Evolutionary conservation across 2,797 vertebrate species (phyloP).

Genomic region (Gila robusta): DNA sequence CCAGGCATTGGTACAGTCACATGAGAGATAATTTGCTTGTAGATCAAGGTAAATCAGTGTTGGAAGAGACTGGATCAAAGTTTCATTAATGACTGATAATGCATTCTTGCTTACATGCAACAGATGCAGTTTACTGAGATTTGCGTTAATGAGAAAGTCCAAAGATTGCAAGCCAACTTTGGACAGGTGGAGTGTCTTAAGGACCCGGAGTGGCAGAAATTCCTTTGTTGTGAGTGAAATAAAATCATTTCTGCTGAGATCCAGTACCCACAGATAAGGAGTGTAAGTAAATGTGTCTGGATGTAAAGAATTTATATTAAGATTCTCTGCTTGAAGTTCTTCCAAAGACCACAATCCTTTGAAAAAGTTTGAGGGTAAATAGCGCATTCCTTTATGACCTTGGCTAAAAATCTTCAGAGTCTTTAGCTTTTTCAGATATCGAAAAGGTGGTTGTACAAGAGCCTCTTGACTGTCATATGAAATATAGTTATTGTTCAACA

Average conservation of each 20-base stretch:
- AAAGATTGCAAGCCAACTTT: slow-evolving; percentile 66
- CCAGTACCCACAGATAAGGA: slow-evolving; percentile 59
- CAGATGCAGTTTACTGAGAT: slow-evolving; percentile 68
- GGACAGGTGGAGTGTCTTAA: slow-evolving; percentile 69
- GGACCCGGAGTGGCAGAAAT: slow-evolving; percentile 66
- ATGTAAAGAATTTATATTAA: slow-evolving; percentile 55
- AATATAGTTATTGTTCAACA: slow-evolving; percentile 73
- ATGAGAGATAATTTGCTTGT: slow-evolving; percentile 71
- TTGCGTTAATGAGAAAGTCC: slow-evolving; percentile 68
- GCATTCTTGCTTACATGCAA: slow-evolving; percentile 69
- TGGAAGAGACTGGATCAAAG: slow-evolving; percentile 56
- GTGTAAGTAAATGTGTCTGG: slow-evolving; percentile 68
- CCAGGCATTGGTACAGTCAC: slow-evolving; percentile 71
- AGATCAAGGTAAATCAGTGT: slow-evolving; percentile 69
- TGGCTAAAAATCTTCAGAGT: slow-evolving; percentile 65
- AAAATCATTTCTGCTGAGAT: slow-evolving; percentile 73
- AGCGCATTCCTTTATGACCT: slow-evolving; percentile 40
- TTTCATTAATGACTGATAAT: slow-evolving; percentile 59
- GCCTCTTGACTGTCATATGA: accelerated
- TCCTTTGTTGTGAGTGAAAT: slow-evolving; percentile 52
- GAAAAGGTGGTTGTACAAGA: slow-evolving; percentile 67
- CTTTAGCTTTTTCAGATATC: slow-evolving; percentile 63
- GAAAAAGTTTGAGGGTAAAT: slow-evolving; percentile 73
- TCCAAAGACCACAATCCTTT: slow-evolving; percentile 71
- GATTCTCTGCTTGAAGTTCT: slow-evolving; percentile 63